These are phyloP conservation scores for Dendrolimus pini DNA, from an alignment of 2,888 invertebrate species.

Conservation along the genomic window DNA sequence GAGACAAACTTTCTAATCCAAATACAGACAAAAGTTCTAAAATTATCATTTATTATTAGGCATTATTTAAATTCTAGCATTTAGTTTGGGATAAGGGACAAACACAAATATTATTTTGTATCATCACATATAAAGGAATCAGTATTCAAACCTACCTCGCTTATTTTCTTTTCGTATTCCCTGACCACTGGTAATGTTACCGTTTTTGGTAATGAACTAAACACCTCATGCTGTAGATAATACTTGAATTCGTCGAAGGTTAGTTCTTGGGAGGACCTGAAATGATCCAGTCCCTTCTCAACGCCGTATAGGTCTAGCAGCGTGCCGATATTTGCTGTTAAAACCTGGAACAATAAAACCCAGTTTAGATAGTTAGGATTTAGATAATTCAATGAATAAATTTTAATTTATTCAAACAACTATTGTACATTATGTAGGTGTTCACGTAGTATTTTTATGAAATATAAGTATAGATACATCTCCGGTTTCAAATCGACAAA, in stretches of 20 bases:
- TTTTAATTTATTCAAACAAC: too few relatives aligned
- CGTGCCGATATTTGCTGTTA: slow-evolving; percentile 89
- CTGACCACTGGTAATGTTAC: slow-evolving; percentile 74
- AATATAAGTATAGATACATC: too few relatives aligned
- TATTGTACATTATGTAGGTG: too few relatives aligned
- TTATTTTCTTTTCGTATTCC: slow-evolving; percentile 80
- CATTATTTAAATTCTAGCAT: too few relatives aligned
- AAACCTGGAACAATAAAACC: slow-evolving; percentile 72
- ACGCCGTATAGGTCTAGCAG: slow-evolving; percentile 86
- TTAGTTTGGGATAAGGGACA: too few relatives aligned
- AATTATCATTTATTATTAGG: too few relatives aligned
- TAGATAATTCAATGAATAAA: neutral
- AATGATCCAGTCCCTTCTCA: slow-evolving; percentile 87
- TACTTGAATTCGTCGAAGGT: slow-evolving; percentile 86
- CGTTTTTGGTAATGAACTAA: slow-evolving; percentile 79
- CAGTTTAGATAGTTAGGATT: neutral
- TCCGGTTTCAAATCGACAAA: too few relatives aligned
- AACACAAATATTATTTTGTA: too few relatives aligned
- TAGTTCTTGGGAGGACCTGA: slow-evolving; percentile 80
- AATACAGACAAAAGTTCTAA: too few relatives aligned
- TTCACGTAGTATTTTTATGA: too few relatives aligned
- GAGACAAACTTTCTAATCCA: too few relatives aligned
- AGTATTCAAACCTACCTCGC: slow-evolving; percentile 68
- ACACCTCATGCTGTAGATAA: slow-evolving; percentile 86
- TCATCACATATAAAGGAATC: too few relatives aligned